Conservation (phyloP, 2,888 invertebrate genomes). For the Apamea crenata region DNA sequence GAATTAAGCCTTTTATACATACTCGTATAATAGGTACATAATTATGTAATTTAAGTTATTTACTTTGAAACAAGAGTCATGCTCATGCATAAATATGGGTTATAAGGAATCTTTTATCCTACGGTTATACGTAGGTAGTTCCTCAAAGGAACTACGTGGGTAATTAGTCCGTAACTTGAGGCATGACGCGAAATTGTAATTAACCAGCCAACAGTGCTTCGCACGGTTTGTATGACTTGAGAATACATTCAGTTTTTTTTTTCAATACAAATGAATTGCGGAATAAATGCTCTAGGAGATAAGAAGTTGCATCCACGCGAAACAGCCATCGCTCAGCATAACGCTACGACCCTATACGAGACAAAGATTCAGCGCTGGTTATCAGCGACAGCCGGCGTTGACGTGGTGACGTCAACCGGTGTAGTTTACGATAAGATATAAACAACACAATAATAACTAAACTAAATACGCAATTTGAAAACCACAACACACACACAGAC, state of each 20-base stretch:
- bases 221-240: background rate
- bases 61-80: constrained; percentile 7
- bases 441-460: too few relatives aligned
- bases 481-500: background rate
- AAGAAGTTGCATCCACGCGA: too few relatives aligned
- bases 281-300: too few relatives aligned
- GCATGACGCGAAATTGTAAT: background rate
- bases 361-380: too few relatives aligned
- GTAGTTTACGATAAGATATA: too few relatives aligned
- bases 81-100: constrained; percentile 12
- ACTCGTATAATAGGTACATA: background rate
- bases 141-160: background rate
- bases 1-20: background rate
- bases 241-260: background rate
- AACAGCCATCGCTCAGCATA: too few relatives aligned
- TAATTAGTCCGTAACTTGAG: background rate
- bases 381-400: too few relatives aligned
- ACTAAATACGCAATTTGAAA: background rate
- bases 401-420: too few relatives aligned
- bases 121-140: background rate
- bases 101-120: background rate
- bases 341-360: too few relatives aligned
- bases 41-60: constrained; percentile 1
- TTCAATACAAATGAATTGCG: too few relatives aligned
- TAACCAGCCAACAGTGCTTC: background rate